Evolutionary conservation across 1,140 invertebrate genomes (phyloP).

Genomic region (Atopsyche davidsoni): DNA sequence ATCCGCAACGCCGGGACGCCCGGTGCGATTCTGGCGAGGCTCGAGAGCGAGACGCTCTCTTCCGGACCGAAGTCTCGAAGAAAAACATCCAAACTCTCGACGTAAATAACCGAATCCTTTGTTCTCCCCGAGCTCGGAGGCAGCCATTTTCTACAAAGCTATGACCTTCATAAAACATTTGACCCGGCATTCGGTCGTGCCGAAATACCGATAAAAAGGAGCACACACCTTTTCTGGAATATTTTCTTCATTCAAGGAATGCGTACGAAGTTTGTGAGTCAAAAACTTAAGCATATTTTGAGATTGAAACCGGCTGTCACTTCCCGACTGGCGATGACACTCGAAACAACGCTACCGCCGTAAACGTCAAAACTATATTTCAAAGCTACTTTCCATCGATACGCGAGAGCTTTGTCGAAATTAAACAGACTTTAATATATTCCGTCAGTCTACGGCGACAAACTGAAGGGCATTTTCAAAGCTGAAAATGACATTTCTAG

Average conservation of each 20-base stretch:
- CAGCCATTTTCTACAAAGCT: slow-evolving; percentile 48
- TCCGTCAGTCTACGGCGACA: slow-evolving; percentile 9
- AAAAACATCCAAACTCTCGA: background rate
- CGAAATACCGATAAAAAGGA: slow-evolving; percentile 32
- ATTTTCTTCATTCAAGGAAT: slow-evolving; percentile 73
- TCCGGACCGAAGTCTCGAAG: slow-evolving; percentile 27
- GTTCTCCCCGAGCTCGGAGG: slow-evolving; percentile 40
- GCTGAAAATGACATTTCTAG: slow-evolving; percentile 21
- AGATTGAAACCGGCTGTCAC: slow-evolving; percentile 34
- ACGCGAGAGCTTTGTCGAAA: slow-evolving; percentile 2
- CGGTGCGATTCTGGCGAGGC: too few relatives aligned
- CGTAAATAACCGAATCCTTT: slow-evolving; percentile 40
- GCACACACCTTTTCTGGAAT: slow-evolving; percentile 56
- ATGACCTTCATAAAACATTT: slow-evolving; percentile 42
- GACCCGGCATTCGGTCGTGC: slow-evolving; percentile 26
- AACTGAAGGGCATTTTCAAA: slow-evolving; percentile 10
- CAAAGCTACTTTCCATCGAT: slow-evolving; percentile 10
- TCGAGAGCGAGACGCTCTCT: slow-evolving; percentile 20
- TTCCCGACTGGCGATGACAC: slow-evolving; percentile 26
- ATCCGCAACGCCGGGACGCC: slow-evolving; percentile 13
- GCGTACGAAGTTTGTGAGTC: slow-evolving; percentile 71
- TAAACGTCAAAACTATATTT: slow-evolving; percentile 16
- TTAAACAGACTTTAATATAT: background rate
- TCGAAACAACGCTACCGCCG: slow-evolving; percentile 16
- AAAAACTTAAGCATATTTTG: slow-evolving; percentile 72